Base-by-base conservation (phyloP, 2,888 invertebrate genomes). In the Caenorhabditis angaria region DNA sequence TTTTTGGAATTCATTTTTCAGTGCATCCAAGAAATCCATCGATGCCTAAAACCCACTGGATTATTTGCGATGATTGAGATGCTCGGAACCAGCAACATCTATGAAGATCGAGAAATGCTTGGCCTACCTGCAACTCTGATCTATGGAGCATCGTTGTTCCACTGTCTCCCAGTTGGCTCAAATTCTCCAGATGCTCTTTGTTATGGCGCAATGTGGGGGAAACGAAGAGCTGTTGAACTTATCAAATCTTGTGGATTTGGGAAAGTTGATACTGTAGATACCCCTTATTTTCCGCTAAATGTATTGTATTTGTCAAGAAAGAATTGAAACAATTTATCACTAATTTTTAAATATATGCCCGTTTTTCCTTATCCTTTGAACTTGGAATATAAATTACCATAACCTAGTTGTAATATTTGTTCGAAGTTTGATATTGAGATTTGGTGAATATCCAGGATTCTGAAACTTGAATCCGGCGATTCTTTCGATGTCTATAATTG, bases 61-160 rank as follows among this genome's bases (percentile, higher is more conserved):
- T 25, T 76, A 4, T 84, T 83, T 55, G 75, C 76, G 5, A 80
- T 84, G 80, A 41, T 83, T n/a, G 84, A 84, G 59, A 66, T 80
- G 27, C 55, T 62, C 18, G 78, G 80, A 0, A 66, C 76, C 1
- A 70, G 78, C 50, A 82, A 77, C 54, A 68, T 65, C 1, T 29
- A 35, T 51, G 8, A 55, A 20, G 55, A 55, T 55, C 55, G 41
- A 8, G 29, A 57, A 4, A 58, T 20, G 5, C 51, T 67, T 29
- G 67, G 62, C 24, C 20, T 48, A 6, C 8, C 50, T 20, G 67
- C 77, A 1, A 66, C 77, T 0, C 32, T 74, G n/a, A 41, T 72
- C 35, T 81, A 82, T 57, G 67, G 65, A n/a, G 64, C 62, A 8
- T 78, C 80, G 0, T 18, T 82, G 56, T 76, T 79, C 61, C 83